Base-by-base conservation (phyloP, 2,113 vertebrate species). In the Apteryx owenii region DNA sequence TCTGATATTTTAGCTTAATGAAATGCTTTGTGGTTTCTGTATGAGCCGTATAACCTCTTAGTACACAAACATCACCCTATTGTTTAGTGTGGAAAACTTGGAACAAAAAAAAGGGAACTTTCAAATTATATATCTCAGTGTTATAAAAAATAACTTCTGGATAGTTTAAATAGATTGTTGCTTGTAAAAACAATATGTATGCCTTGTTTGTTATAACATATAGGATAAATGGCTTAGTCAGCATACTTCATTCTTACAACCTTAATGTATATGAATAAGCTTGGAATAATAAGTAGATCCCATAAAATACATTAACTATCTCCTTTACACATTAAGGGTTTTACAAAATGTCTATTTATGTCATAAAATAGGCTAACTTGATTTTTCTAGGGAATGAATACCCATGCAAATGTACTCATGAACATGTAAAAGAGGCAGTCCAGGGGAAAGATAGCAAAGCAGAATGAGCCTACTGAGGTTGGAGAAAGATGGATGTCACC, bases 271-370 rank as follows among this genome's bases (percentile, higher is more conserved):
- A 61, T 40, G 12, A 85, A 73, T 79, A 91, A 85, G 21, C 10
- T 88, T 73, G 89, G 85, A 79, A 72, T 76, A 91, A 62, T 68
- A 90, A 7, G 4, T 21, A 66, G 16, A 31, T 31, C 22, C 16
- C n/a, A 76, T 85, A 87, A 92, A 91, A 87, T 50, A 8, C 20
- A 81, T 44, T 76, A 76, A 94, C 84, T 89, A 93, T 28, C 56
- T 84, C 40, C 12, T 87, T 61, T 71, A 53, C 69, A 62, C 22
- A 21, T 44, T 25, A 44, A 26, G 12, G 17, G n/a, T 79, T 46
- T 89, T 91, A 68, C 36, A 48, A 81, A 91, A 70, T 81, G 22
- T 13, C 29, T 81, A 50, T 42, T 88, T 73, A 66, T 53, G 48
- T 51, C 1, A 65, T 44, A 66, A 62, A 93, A 71, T 29, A 44